Conservation (phyloP, 2,113 vertebrate genomes). For the Brachypodius melanocephalos region DNA sequence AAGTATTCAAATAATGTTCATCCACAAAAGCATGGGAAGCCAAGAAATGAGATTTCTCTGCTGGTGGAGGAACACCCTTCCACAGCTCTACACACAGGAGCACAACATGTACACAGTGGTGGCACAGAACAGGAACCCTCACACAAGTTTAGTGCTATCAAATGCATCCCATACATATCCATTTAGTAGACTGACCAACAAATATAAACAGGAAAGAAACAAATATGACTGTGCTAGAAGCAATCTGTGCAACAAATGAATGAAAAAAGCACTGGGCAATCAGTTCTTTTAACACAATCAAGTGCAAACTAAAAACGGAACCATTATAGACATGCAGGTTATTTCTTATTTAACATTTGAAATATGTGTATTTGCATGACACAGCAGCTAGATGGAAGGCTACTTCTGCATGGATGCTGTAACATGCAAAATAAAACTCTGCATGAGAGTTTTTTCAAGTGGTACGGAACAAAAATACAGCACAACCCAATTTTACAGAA, state of each 20-base stretch:
- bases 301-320: neutral
- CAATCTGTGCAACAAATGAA: neutral
- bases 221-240: neutral
- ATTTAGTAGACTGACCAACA: neutral
- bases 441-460: neutral
- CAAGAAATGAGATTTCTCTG: neutral
- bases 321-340: neutral
- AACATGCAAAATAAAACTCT: neutral
- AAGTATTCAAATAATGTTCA: neutral
- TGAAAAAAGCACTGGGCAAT: neutral
- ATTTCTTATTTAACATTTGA: neutral
- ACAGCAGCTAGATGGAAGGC: constrained; percentile 5
- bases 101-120: rapidly evolving
- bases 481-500: neutral
- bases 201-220: neutral
- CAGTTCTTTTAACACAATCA: neutral
- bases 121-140: neutral
- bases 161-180: neutral
- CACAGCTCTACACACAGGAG: neutral
- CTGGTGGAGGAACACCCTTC: neutral
- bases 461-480: neutral
- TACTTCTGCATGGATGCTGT: neutral
- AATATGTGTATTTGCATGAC: neutral
- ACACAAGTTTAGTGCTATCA: neutral
- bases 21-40: neutral